A percentile compares a stretch with the other conserved stretches of the same genome.
Conservation (phyloP, 2,888 invertebrate genomes). For the Abrostola tripartita region DNA sequence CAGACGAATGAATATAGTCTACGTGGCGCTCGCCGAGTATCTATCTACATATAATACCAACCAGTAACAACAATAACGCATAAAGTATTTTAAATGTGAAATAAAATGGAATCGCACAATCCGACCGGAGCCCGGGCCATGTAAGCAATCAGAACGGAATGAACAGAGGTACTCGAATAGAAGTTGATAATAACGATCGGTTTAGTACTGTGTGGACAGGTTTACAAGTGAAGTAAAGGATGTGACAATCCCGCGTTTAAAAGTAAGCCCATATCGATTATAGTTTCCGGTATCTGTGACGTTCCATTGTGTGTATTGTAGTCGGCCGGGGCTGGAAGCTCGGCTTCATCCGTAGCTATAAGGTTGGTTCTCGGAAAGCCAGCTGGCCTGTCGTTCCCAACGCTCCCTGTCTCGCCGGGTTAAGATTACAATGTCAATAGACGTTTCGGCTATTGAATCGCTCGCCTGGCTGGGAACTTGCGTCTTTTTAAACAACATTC, state of each 20-base stretch:
- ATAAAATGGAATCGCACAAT: slow-evolving; percentile 63
- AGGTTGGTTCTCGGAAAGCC: slow-evolving; percentile 76
- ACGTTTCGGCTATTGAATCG: slow-evolving; percentile 70
- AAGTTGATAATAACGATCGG: slow-evolving; percentile 46
- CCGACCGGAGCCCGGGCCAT: slow-evolving; percentile 22
- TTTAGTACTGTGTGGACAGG: slow-evolving; percentile 57
- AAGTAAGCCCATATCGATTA: slow-evolving; percentile 78
- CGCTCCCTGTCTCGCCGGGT: slow-evolving; percentile 67
- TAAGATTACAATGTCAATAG: slow-evolving; percentile 82
- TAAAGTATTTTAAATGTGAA: slow-evolving; percentile 65
- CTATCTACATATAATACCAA: slow-evolving; percentile 58
- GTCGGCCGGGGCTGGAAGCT: slow-evolving; percentile 63
- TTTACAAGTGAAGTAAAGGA: slow-evolving; percentile 65
- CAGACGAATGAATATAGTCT: slow-evolving; percentile 56
- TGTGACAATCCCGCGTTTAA: slow-evolving; percentile 68
- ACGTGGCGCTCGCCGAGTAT: slow-evolving; percentile 46
- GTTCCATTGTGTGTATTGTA: slow-evolving; percentile 75
- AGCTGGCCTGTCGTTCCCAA: slow-evolving; percentile 64
- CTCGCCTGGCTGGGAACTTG: slow-evolving; percentile 62
- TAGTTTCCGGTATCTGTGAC: slow-evolving; percentile 82
- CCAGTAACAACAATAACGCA: slow-evolving; percentile 59
- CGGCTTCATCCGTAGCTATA: slow-evolving; percentile 67
- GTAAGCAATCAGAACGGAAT: slow-evolving; percentile 50
- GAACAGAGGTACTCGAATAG: slow-evolving; percentile 56
- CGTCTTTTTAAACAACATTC: slow-evolving; percentile 62